A percentile compares a stretch with the other conserved stretches of the same genome.
These are phyloP conservation scores for Mythimna albipuncta DNA, from an alignment of 2,888 invertebrate species.

Conservation along the genomic window DNA sequence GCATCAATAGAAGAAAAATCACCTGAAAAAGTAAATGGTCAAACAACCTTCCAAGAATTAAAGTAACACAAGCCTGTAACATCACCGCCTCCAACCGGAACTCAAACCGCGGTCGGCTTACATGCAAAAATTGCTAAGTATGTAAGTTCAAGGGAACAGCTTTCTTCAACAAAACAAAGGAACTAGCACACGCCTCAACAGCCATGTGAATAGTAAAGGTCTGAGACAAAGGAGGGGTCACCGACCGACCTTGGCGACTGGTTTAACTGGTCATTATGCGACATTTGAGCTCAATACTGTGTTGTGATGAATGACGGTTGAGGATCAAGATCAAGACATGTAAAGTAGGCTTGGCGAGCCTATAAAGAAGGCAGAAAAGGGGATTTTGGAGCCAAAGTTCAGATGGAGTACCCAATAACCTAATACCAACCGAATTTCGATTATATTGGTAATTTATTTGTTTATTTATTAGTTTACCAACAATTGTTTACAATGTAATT, in stretches of 20 bases:
- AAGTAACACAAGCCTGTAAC: neutral
- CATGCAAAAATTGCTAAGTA: constrained; percentile 11
- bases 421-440: too few species aligned
- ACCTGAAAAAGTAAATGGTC: neutral
- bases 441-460: too few species aligned
- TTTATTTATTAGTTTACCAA: too few species aligned
- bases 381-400: neutral
- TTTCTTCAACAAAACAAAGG: constrained; percentile 32
- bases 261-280: constrained; percentile 47
- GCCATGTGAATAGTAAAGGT: constrained; percentile 47
- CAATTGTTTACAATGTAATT: too few species aligned
- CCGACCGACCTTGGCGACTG: constrained; percentile 57
- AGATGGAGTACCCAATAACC: neutral
- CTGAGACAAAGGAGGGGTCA: constrained; percentile 55
- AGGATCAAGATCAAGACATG: constrained; percentile 43
- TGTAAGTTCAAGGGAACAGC: constrained; percentile 9
- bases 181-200: constrained; percentile 32
- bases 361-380: neutral
- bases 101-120: neutral
- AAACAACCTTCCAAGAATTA: neutral
- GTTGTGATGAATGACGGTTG: constrained; percentile 38
- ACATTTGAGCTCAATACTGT: constrained; percentile 26
- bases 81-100: neutral
- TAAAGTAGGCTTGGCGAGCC: neutral
- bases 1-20: too few species aligned